A percentile compares a stretch with the other conserved stretches of the same genome.
phyloP scores from a whole-genome alignment of 64 coral and sea anemone species.

The Actinia tenebrosa region DNA sequence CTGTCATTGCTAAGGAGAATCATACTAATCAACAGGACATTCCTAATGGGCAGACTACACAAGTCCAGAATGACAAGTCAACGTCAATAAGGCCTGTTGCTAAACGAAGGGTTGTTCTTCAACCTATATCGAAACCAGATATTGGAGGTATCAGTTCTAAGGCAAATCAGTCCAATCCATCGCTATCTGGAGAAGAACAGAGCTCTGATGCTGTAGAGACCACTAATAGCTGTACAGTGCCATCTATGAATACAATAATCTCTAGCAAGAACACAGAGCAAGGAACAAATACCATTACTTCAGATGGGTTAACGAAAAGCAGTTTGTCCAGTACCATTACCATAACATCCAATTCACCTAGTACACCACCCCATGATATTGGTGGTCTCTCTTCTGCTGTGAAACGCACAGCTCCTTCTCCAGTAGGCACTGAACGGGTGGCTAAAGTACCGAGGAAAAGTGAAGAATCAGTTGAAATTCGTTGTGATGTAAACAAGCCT shows the following conservation, averaged over 20 bases:
- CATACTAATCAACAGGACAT: background rate
- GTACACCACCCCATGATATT: background rate
- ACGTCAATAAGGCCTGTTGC: background rate
- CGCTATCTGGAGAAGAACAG: background rate
- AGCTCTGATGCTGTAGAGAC: background rate
- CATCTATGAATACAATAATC: background rate
- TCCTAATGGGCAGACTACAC: background rate
- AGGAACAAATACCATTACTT: background rate
- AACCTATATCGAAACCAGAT: background rate
- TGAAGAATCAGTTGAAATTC: background rate
- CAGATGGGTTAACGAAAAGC: background rate
- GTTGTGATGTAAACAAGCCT: background rate
- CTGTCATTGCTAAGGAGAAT: background rate
- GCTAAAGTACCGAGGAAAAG: background rate
- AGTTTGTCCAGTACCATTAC: background rate
- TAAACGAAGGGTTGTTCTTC: background rate
- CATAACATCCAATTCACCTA: background rate
- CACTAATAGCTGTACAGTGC: background rate
- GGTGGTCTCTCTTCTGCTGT: background rate
- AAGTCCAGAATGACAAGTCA: background rate
- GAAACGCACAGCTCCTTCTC: background rate
- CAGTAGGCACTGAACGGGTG: background rate
- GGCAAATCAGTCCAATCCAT: background rate
- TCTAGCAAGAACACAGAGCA: background rate
- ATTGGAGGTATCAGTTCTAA: background rate